A percentile compares a stretch with the other conserved stretches of the same genome.
These are phyloP conservation scores for Xenops minutus DNA, from an alignment of 2,797 vertebrate species.

Conservation along the genomic window DNA sequence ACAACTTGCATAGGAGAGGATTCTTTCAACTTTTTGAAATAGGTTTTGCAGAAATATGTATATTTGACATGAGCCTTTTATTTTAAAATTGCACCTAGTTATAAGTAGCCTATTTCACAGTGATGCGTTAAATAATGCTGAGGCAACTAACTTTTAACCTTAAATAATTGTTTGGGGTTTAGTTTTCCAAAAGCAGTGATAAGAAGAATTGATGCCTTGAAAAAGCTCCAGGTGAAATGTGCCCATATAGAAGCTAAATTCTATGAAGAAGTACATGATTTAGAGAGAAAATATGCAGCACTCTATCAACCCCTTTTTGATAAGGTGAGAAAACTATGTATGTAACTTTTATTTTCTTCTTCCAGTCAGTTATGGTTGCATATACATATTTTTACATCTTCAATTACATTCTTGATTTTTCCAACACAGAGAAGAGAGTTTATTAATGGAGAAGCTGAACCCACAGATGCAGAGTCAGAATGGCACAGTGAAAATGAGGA, in stretches of 20 bases:
- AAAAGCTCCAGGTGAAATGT: constrained; percentile 93
- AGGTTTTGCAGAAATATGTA: background rate
- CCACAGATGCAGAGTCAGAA: constrained; percentile 92
- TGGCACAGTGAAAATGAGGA: constrained; percentile 94
- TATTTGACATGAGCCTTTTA: background rate
- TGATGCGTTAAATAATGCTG: background rate
- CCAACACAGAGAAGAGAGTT: constrained; percentile 86
- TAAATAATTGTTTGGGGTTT: background rate
- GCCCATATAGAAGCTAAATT: constrained; percentile 96
- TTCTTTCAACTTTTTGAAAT: background rate
- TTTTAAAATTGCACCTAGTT: background rate
- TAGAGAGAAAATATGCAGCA: constrained; percentile 94
- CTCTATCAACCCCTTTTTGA: constrained; percentile 94
- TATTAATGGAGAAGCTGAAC: constrained; percentile 87
- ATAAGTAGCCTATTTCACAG: background rate
- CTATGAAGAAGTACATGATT: constrained; percentile 95
- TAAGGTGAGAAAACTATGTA: constrained; percentile 78
- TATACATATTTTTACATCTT: background rate
- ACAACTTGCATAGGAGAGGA: background rate
- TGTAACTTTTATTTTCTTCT: background rate
- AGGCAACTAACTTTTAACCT: background rate
- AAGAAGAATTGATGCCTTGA: constrained; percentile 93
- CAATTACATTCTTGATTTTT: background rate
- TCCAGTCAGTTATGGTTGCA: background rate
- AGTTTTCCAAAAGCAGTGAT: constrained; percentile 93